Evolutionary conservation across 2,888 invertebrate species (phyloP).

Genomic region (Drosophila rellima): DNA sequence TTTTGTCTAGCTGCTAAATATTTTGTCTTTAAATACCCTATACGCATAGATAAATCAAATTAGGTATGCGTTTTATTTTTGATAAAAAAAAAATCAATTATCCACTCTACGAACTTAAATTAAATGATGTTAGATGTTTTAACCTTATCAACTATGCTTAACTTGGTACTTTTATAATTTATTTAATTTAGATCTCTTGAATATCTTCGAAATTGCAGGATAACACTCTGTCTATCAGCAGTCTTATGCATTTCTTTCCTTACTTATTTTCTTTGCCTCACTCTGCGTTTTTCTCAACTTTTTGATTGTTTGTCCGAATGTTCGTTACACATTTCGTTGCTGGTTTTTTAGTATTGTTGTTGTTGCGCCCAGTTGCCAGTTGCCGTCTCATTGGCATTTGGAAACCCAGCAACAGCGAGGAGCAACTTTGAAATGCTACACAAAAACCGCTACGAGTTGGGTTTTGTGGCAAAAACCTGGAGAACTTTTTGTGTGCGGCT

Average conservation of each 20-base stretch:
- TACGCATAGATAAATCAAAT: neutral
- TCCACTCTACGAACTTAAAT: too few relatives aligned
- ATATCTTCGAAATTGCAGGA: constrained; percentile 12
- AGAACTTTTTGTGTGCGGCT: constrained; percentile 40
- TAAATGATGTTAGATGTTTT: too few relatives aligned
- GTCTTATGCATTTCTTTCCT: constrained; percentile 8
- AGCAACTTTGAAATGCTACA: constrained; percentile 40
- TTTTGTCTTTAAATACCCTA: neutral
- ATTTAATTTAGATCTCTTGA: neutral
- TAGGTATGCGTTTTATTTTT: neutral
- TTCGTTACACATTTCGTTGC: constrained; percentile 49
- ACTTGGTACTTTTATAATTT: neutral
- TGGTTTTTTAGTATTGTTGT: constrained; percentile 38
- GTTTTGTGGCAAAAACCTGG: constrained; percentile 47
- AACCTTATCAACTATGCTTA: too few relatives aligned
- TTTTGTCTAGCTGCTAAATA: neutral
- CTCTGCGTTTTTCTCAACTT: constrained; percentile 61
- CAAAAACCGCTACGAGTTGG: constrained; percentile 46
- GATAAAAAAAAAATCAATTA: neutral
- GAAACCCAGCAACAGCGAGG: constrained; percentile 69
- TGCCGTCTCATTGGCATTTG: constrained; percentile 61
- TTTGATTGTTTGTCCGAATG: constrained; percentile 50
- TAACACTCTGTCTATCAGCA: neutral
- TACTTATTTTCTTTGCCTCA: constrained; percentile 37
- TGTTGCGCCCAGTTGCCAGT: constrained; percentile 43